Percentiles rank a stretch among this genome's conserved stretches.
These are phyloP conservation scores for Cryptosula pallasiana DNA, from an alignment of 2,888 invertebrate species.

Conservation along the genomic window DNA sequence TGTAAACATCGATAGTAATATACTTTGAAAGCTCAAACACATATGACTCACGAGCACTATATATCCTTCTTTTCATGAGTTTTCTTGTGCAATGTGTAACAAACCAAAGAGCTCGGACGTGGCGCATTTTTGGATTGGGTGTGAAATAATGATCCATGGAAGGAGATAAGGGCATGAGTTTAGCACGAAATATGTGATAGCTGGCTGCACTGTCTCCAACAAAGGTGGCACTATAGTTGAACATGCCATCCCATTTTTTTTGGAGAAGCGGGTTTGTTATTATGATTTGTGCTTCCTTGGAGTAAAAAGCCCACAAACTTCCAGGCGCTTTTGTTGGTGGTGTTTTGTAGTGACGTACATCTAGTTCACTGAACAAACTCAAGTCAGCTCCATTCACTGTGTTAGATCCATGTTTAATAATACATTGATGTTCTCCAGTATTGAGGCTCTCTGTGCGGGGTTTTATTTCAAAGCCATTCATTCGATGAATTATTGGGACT, in stretches of 20 bases:
- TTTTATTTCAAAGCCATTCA: no score
- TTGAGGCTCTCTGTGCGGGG: no score
- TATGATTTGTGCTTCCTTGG: neutral
- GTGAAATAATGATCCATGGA: neutral
- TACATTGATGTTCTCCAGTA: neutral
- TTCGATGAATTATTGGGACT: no score
- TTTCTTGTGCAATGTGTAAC: neutral
- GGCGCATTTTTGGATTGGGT: neutral
- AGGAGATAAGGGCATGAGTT: neutral
- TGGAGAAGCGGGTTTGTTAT: neutral
- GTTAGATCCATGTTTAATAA: neutral
- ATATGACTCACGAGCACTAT: neutral
- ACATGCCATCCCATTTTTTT: neutral
- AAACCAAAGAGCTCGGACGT: neutral
- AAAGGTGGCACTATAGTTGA: neutral
- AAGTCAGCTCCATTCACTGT: neutral
- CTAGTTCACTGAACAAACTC: neutral
- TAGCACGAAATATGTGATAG: neutral
- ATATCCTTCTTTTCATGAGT: neutral
- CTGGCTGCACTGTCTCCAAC: neutral
- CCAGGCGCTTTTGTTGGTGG: neutral
- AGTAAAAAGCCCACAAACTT: neutral
- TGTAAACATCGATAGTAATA: neutral
- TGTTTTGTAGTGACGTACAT: neutral
- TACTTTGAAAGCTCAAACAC: neutral